These are phyloP conservation scores for Anguilla marmorata DNA, from an alignment of 2,797 vertebrate species.

Conservation along the genomic window DNA sequence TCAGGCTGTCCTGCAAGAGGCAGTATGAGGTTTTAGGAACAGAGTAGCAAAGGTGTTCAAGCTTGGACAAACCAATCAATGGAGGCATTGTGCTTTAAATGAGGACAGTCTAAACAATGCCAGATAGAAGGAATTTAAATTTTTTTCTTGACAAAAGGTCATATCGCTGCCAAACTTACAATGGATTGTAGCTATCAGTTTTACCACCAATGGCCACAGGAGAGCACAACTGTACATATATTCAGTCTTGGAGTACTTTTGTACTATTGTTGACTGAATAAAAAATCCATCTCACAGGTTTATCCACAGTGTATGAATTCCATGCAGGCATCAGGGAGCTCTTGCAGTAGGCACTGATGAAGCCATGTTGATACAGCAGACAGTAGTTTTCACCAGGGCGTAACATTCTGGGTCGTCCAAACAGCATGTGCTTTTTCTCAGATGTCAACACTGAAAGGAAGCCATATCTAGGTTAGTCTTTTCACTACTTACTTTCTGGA, in stretches of 20 bases:
- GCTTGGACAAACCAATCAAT: not conserved
- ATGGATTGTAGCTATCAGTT: not conserved
- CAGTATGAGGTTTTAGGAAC: not conserved
- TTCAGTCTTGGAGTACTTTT: not conserved
- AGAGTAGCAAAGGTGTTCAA: not conserved
- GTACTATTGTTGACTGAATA: not conserved
- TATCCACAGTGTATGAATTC: conserved; percentile 70
- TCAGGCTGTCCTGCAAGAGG: conserved; percentile 42
- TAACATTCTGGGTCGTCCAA: conserved; percentile 63
- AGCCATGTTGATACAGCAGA: conserved; percentile 65
- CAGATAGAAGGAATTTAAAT: not conserved
- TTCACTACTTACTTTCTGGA: not conserved
- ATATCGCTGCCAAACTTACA: not conserved
- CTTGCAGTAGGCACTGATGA: conserved; percentile 63
- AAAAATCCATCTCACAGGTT: conserved; percentile 52
- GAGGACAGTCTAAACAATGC: not conserved
- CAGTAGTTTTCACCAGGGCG: conserved; percentile 59
- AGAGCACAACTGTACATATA: not conserved
- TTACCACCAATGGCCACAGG: not conserved
- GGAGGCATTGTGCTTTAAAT: not conserved
- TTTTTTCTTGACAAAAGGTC: too few species aligned
- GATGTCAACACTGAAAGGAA: conserved; percentile 46
- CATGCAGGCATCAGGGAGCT: conserved; percentile 64
- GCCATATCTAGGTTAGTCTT: not conserved
- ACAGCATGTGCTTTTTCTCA: conserved; percentile 56